Base-by-base conservation (phyloP, 2,797 vertebrate species). In the Micromesistius poutassou region DNA sequence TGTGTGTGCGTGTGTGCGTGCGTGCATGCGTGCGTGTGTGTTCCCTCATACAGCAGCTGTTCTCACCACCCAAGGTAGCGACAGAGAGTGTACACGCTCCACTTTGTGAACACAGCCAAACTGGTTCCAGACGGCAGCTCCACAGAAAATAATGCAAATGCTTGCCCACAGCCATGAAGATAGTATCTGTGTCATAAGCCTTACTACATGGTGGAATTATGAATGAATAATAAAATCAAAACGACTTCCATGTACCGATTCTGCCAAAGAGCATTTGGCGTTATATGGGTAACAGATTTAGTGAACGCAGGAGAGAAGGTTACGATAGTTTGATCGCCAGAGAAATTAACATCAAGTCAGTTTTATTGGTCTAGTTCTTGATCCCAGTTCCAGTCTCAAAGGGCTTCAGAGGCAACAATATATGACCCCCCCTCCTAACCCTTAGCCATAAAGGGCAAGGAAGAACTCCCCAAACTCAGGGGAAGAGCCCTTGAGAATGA, bases 41-140 rank as follows among this genome's bases (percentile, higher is more conserved):
- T 25, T 19, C 46, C 46, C 46, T 14, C 46, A 22, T 50, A 22
- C 46, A 22, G 46, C 46, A 50, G 46, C 46, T 50, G 46, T 62
- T 62, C 55, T 62, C 22, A n/a, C 22, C 55, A 50, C 55, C 55
- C 55, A 22, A 62, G 55, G 55, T 62, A 62, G 55, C n/a, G 22
- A n/a, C 6, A 5, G 55, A 62, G 22, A 62, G 16, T 62, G 55
- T 25, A 22, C 55, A 62, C 5, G 1, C 22, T 62, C 22, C 55
- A 62, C 50, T 62, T 62, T 62, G 55, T 62, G 55, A 62, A 62
- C 55, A 62, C 55, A 25, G 55, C 22, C 55, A 62, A n/a, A 62
- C 50, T 22, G 1, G 50, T 62, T 62, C 5, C 50, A 62, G 55
- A 25, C 46, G 46, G 19, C 10, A 46, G 3, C 13, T 14, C 14